These are phyloP conservation scores for Myxocyprinus asiaticus DNA, from an alignment of 2,113 vertebrate genomes.

Conservation along the genomic window DNA sequence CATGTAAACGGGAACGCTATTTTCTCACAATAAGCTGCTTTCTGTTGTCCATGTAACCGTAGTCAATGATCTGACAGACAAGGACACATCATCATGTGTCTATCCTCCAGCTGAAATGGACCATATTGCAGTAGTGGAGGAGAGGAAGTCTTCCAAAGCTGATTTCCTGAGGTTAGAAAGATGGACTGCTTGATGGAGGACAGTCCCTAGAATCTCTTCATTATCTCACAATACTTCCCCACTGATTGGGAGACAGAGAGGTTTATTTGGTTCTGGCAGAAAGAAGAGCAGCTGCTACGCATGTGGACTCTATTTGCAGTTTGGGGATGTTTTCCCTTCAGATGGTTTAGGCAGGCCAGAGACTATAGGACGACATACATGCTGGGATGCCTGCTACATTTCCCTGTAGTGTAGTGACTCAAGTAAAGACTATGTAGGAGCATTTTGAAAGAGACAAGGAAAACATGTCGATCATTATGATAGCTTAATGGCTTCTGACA, in stretches of 20 bases:
- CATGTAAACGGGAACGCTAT: too few species aligned
- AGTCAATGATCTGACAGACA: too few species aligned
- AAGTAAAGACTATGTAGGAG: conserved; percentile 4
- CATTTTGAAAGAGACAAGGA: neutral
- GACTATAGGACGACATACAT: conserved; percentile 24
- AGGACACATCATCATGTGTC: neutral
- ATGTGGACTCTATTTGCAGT: conserved; percentile 54
- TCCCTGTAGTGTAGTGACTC: conserved; percentile 15
- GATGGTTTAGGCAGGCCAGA: conserved; percentile 22
- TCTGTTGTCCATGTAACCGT: too few species aligned
- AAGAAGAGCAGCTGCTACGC: conserved; percentile 33
- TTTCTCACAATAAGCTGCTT: too few species aligned
- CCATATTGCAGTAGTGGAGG: neutral
- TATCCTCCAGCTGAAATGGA: neutral
- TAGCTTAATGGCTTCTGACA: neutral
- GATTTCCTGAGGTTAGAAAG: conserved; percentile 1
- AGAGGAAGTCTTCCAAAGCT: neutral
- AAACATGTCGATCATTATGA: neutral
- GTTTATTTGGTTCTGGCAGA: conserved; percentile 18
- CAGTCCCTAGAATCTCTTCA: neutral
- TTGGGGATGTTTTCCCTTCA: conserved; percentile 39
- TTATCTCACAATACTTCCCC: conserved; percentile 1
- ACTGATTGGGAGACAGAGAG: neutral
- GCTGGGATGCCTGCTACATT: conserved; percentile 19
- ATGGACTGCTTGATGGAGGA: conserved; percentile 18